Evolutionary conservation across 2,797 vertebrate genomes (phyloP).

Genomic region (Tragopan temminckii): DNA sequence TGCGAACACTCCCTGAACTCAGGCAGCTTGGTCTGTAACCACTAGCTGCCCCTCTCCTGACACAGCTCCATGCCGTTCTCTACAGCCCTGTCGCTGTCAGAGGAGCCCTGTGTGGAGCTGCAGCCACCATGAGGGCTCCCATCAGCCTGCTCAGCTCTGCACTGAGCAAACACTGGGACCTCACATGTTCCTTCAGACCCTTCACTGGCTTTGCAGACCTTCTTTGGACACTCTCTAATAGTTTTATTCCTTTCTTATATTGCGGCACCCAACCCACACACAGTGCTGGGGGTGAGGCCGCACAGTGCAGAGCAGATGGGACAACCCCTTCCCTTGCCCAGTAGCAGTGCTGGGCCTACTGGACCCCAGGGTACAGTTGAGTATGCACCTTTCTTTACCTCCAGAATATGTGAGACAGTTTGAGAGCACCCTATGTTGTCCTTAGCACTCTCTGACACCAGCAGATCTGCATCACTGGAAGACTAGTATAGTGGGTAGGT

Average conservation of each 20-base stretch:
- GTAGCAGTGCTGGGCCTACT: background rate
- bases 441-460: background rate
- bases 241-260: background rate
- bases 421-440: background rate
- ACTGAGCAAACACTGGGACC: background rate
- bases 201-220: background rate
- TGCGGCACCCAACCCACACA: background rate
- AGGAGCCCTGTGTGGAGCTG: too few relatives aligned
- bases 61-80: background rate
- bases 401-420: background rate
- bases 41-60: background rate
- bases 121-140: too few relatives aligned
- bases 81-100: background rate
- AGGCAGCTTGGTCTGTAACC: background rate
- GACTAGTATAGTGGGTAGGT: background rate
- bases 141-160: too few relatives aligned
- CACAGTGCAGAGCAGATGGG: background rate
- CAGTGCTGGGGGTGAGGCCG: background rate
- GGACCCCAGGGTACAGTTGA: background rate
- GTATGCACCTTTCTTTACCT: background rate
- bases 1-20: background rate
- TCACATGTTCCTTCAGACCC: too few relatives aligned
- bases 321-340: background rate
- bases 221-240: background rate
- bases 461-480: fast-evolving